Percentiles rank a stretch among this genome's conserved stretches.
Conservation (phyloP, 2,888 invertebrate genomes). For the Smittia sp. region DNA sequence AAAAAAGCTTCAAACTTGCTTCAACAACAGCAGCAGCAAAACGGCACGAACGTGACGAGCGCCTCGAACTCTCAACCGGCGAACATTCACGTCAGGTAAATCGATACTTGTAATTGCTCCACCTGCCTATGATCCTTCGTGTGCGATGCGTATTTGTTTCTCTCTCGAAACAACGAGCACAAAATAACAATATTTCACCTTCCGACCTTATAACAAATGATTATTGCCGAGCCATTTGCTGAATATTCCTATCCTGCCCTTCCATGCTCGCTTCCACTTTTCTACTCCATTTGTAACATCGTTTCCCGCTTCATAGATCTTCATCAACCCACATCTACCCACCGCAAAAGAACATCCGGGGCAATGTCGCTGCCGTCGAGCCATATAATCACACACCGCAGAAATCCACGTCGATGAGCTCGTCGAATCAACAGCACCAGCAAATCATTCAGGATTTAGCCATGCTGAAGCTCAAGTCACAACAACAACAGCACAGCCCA, state of each 20-base stretch:
- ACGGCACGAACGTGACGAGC: slow-evolving; percentile 41
- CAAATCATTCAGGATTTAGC: slow-evolving; percentile 53
- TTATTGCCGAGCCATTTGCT: slow-evolving; percentile 26
- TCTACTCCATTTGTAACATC: background rate
- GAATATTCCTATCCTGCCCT: background rate
- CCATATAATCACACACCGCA: slow-evolving; percentile 83
- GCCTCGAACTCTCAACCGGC: slow-evolving; percentile 19
- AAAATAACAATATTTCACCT: slow-evolving; percentile 30
- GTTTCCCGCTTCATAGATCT: slow-evolving; percentile 40
- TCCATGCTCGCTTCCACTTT: background rate
- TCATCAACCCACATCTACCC: slow-evolving; percentile 48
- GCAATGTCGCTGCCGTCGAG: slow-evolving; percentile 83
- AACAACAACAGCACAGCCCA: slow-evolving; percentile 43
- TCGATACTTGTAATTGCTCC: background rate
- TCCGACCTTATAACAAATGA: slow-evolving; percentile 21
- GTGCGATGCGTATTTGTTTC: background rate
- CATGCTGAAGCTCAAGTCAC: slow-evolving; percentile 48
- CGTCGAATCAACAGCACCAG: slow-evolving; percentile 49
- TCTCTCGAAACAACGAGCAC: background rate
- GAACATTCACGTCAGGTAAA: slow-evolving; percentile 39
- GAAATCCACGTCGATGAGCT: slow-evolving; percentile 56
- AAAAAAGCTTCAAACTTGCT: slow-evolving; percentile 82
- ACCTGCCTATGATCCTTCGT: background rate
- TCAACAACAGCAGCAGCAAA: slow-evolving; percentile 53
- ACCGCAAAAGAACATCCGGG: slow-evolving; percentile 56